A percentile compares a stretch with the other conserved stretches of the same genome.
Conservation (phyloP, 2,113 vertebrate genomes). For the Melospiza georgiana region DNA sequence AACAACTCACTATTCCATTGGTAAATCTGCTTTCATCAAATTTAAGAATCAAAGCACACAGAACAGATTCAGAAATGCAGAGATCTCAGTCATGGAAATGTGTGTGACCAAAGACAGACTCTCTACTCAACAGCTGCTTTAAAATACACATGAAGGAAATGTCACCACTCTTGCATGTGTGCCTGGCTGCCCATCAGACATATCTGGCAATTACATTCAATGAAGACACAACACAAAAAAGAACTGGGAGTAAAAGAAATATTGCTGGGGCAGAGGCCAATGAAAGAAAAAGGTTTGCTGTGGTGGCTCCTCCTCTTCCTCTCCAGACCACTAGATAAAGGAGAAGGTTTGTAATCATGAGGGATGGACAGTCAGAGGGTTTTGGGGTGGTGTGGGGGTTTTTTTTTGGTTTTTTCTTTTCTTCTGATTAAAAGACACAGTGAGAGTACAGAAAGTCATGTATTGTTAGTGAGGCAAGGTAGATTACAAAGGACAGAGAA, state of each 20-base stretch:
- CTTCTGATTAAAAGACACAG: slow-evolving; percentile 54
- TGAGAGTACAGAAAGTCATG: slow-evolving; percentile 18
- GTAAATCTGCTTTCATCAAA: not conserved
- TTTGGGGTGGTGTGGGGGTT: not conserved
- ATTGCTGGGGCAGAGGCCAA: slow-evolving; percentile 17
- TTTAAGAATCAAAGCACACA: not conserved
- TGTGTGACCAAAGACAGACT: not conserved
- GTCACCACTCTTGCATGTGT: not conserved
- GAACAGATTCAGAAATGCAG: not conserved
- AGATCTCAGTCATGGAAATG: not conserved
- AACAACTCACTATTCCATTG: not conserved
- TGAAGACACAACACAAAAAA: slow-evolving; percentile 17
- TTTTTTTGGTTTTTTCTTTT: not conserved
- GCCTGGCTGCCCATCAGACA: not conserved
- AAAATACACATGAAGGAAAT: not conserved
- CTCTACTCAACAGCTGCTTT: not conserved
- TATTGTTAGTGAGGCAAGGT: slow-evolving; percentile 62
- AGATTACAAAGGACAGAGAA: slow-evolving; percentile 67
- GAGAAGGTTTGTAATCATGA: slow-evolving; percentile 46
- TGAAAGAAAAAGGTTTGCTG: slow-evolving; percentile 15
- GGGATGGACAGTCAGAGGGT: not conserved
- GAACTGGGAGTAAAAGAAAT: slow-evolving; percentile 11
- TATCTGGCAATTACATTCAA: not conserved
- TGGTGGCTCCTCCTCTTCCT: slow-evolving; percentile 26
- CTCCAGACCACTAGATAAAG: slow-evolving; percentile 46